Evolutionary conservation across 2,888 invertebrate genomes (phyloP).

Genomic region (Plutella xylostella): DNA sequence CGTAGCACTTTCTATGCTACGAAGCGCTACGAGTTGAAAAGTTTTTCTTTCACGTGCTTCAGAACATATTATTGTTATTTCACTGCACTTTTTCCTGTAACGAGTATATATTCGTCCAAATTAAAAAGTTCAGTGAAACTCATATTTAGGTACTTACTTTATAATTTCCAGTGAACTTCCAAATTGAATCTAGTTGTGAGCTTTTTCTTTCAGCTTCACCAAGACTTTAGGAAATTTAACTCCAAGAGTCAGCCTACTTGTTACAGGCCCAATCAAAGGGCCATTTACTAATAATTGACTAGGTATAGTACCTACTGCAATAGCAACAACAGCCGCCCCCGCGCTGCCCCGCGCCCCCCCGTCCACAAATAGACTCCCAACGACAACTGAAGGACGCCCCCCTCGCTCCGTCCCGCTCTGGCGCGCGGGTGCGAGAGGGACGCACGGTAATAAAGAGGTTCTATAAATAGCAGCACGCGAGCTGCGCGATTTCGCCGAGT

Average conservation of each 20-base stretch:
- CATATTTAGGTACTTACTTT: not conserved
- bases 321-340: constrained; percentile 27
- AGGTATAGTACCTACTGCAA: constrained; percentile 14
- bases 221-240: too few species aligned
- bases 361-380: constrained; percentile 38
- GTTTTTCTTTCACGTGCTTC: too few species aligned
- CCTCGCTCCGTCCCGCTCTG: constrained; percentile 26
- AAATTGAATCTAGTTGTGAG: too few species aligned
- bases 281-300: too few species aligned
- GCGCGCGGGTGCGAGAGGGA: constrained; percentile 25
- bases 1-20: constrained; percentile 27
- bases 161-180: not conserved
- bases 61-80: too few species aligned
- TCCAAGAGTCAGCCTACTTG: too few species aligned
- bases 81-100: too few species aligned
- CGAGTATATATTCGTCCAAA: too few species aligned
- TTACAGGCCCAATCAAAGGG: too few species aligned
- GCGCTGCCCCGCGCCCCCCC: constrained; percentile 22
- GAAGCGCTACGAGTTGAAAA: not conserved
- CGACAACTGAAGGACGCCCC: constrained; percentile 58
- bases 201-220: too few species aligned
- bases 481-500: constrained; percentile 16
- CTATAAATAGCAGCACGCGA: constrained; percentile 58
- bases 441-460: constrained; percentile 32
- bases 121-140: too few species aligned